Base-by-base conservation (phyloP, 1,140 invertebrate genomes). In the Chelonus insularis region DNA sequence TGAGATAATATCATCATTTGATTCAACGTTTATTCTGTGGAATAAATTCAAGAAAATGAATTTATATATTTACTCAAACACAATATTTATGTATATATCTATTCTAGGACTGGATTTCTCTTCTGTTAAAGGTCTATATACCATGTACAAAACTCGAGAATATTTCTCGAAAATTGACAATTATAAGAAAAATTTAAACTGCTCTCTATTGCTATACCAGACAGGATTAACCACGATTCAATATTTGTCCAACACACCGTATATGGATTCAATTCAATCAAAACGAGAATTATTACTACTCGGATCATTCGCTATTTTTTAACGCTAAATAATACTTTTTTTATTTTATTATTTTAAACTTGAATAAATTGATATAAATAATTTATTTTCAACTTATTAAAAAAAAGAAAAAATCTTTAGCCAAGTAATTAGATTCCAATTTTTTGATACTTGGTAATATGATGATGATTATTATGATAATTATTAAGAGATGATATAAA, bases 211-310 rank as follows among this genome's bases (percentile, higher is more conserved):
- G 6, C 34, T 14, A 21, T 25, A 55, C 52, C 52, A 55, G 52
- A 55, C 52, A 55, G 52, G 36, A 55, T 55, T 55, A 55, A 55
- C 36, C 52, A 39, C 52, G 34, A 55, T 55, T 55, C 52, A 55
- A 55, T 55, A 55, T 55, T 55, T 55, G 52, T 29, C 34, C 34
- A 55, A 29, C 29, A 55, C 16, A 55, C 6, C 14, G 9, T 34
- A 37, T 29, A 14, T 50, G 12, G 11, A 55, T 39, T 21, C 52
- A 18, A 55, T 55, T 55, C 52, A 55, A 55, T 55, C 52, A 55
- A 55, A 55, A 39, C 29, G 34, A 20, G 29, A 55, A 34, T 39
- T 34, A 25, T 12, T 37, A 36, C 29, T 55, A 20, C 16, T n/a
- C 29, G 39, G 11, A 23, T 25, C 11, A 23, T 23, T 23, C 16